Evolutionary conservation across 2,888 invertebrate species (phyloP), one percentile per base, ranked within the genome.

Genomic region (Drosophila histrio): DNA sequence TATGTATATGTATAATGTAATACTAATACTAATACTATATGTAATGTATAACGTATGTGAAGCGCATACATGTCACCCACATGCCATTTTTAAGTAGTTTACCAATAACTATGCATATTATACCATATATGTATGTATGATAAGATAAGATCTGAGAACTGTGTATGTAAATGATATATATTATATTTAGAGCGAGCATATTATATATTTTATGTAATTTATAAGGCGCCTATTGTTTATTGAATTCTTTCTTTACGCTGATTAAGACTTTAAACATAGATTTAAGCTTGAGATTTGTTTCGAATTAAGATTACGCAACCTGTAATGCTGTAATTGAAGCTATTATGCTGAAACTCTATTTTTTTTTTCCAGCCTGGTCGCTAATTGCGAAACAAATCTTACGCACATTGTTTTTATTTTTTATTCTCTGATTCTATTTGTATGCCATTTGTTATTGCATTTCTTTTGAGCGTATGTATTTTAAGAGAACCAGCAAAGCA

Each of bases 11-110:
- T 80, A 69, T 74, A 76, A 76, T 87, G 79, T 76, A 85, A 78
- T 70, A 53, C 41, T 34, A 34, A 46, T 49, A 56, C 62, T 59
- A n/a, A n/a, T n/a, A n/a, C n/a, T n/a, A n/a, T n/a, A 72, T 67
- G 50, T 66, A 62, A 78, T 83, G 69, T 78, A 66, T 63, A 77
- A 72, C 62, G 79, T 76, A 76, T 82, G 75, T 74, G 69, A 76
- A 75, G 69, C 73, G 64, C 74, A 85, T 82, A 85, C 82, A 75
- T 53, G 72, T 80, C 82, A 76, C 61, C 83, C 76, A 81, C 77
- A 87, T 87, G 83, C 83, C 83, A 84, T 84, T 84, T 83, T 84
- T 82, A 79, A 81, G 72, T 80, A 87, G 85, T 72, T 69, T 84
- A 82, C 32, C 59, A 64, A 66, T 77, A 70, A 73, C 71, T 81